Evolutionary conservation across 2,888 invertebrate species (phyloP), one percentile per base, ranked within the genome.

Genomic region (Agrypnus murinus): DNA sequence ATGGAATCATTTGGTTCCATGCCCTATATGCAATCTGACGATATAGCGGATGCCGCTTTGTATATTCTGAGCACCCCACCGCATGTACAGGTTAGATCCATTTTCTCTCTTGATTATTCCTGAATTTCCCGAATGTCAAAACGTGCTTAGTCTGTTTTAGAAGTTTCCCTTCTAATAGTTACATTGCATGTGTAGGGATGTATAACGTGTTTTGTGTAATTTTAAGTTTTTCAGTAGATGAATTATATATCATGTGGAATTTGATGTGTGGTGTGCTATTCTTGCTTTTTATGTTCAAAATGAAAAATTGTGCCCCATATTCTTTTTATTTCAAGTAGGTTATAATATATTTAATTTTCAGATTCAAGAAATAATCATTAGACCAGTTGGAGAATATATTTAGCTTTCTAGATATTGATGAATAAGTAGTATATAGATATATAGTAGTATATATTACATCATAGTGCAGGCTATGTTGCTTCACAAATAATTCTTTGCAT

Each of bases 61-160:
- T 67, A 66, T 15, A 57, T 71, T 43, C 58, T 71, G 25, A 66
- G 66, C 14, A 71, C 71, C n/a, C 66, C 71, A 19, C 55, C 62
- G 1, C 5, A 17, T 0, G 71, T 71, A 0, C 66, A 71, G 50
- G 71, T 71, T 55, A n/a, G 12, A 15, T 10, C 5, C 5, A 25
- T 25, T 25, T 25, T 3, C 5, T 25, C n/a, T n/a, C n/a, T n/a
- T n/a, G n/a, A 25, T 25, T 25, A 25, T 25, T 25, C 5, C 5
- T 25, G 25, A 3, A 25, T 25, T 5, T 25, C 25, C 2, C 5
- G 25, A 25, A 25, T 3, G 25, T n/a, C 25, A 25, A 25, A 25
- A 25, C 2, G 5, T 25, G 25, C 25, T 25, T 25, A 5, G 25
- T 12, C 38, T 2, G 38, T 7, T 12, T 10, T 12, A 38, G 7